phyloP scores from a whole-genome alignment of 2,113 vertebrate genomes.

The Psilopsiagon aymara region DNA sequence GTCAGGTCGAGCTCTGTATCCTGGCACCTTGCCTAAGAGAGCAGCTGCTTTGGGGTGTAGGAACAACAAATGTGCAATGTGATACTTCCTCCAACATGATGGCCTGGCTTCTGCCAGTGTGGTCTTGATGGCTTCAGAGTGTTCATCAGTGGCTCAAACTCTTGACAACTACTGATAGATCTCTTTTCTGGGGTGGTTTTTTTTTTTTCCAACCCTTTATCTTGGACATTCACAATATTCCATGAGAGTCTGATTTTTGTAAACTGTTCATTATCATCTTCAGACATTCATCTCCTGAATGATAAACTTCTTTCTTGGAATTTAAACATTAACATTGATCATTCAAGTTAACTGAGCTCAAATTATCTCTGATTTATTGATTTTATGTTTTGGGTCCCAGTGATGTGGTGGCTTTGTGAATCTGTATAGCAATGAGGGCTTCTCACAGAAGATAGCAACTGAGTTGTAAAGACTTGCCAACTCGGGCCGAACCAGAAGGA shows the following conservation, averaged over 20 bases:
- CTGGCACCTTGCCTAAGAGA: neutral
- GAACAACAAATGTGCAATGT: neutral
- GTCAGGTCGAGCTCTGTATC: neutral
- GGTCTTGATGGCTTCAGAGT: neutral
- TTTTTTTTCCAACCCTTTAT: neutral
- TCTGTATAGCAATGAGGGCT: neutral
- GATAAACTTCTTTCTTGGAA: neutral
- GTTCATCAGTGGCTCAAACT: neutral
- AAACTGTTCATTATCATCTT: neutral
- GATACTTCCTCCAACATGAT: neutral
- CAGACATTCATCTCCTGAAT: neutral
- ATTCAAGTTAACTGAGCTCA: neutral
- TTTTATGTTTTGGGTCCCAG: neutral
- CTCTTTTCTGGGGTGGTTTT: neutral
- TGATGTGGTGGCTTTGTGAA: neutral
- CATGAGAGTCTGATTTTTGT: neutral
- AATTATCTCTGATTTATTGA: neutral
- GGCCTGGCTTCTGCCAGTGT: neutral
- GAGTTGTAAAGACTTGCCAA: neutral
- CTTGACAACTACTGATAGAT: neutral
- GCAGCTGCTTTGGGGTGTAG: neutral
- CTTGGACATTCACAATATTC: neutral
- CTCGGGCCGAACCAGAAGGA: neutral
- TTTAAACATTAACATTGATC: neutral
- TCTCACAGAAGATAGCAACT: neutral